Conservation (phyloP, 1,140 invertebrate species). For the Penaeus chinensis region DNA sequence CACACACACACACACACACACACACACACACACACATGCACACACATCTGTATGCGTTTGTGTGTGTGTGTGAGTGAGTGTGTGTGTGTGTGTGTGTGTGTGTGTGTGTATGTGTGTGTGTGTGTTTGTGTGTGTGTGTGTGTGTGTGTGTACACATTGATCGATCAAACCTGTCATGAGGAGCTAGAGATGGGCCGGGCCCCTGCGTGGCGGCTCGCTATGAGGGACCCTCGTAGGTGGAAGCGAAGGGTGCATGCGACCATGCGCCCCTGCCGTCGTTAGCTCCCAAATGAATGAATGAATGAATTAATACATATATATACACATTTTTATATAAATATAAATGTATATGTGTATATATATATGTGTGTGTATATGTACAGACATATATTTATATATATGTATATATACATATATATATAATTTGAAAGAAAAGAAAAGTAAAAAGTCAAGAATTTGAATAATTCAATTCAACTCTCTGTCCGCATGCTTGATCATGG, state of each 20-base stretch:
- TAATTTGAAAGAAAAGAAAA: too few relatives aligned
- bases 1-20: neutral
- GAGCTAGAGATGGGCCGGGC: too few relatives aligned
- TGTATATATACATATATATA: neutral
- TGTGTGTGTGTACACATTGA: neutral
- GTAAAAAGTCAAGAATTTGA: too few relatives aligned
- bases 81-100: too few relatives aligned
- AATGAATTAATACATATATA: neutral
- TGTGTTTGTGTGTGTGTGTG: too few relatives aligned
- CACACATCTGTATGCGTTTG: neutral
- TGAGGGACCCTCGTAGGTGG: too few relatives aligned
- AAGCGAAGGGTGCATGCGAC: neutral
- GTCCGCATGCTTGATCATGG: too few relatives aligned
- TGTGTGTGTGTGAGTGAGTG: too few relatives aligned
- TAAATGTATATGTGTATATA: neutral
- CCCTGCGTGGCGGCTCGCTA: too few relatives aligned
- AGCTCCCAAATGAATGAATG: neutral
- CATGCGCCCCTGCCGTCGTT: too few relatives aligned
- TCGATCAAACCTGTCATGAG: neutral
- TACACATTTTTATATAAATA: slow-evolving; percentile 1
- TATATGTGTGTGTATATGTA: neutral
- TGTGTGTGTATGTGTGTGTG: too few relatives aligned
- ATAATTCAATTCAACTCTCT: too few relatives aligned
- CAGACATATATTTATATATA: neutral
- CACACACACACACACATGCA: neutral